Conservation (phyloP, 2,113 vertebrate genomes). For the Neodon shergylaensis region DNA sequence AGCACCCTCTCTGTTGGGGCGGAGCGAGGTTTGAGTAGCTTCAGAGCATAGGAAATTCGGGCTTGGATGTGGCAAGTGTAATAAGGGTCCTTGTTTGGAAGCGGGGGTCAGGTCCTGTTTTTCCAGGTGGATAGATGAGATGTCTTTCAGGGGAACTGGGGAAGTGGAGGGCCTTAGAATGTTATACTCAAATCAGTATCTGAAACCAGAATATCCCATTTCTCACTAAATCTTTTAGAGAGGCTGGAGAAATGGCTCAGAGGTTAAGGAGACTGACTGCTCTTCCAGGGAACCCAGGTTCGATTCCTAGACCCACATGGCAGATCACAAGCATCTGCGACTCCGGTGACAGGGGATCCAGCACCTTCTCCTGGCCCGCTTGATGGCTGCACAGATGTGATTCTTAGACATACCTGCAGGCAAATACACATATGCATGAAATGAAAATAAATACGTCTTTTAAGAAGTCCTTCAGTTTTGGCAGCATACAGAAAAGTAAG, state of each 20-base stretch:
- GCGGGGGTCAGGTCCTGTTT: not conserved
- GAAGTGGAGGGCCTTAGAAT: not conserved
- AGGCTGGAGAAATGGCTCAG: not conserved
- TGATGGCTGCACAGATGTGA: accelerated
- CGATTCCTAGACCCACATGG: not conserved
- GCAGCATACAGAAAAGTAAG: not conserved
- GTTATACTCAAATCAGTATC: not conserved
- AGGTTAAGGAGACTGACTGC: not conserved
- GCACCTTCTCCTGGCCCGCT: not conserved
- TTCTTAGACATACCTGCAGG: not conserved
- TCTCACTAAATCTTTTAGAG: not conserved
- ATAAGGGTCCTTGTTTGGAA: not conserved
- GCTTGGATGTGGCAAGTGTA: not conserved
- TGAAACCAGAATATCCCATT: not conserved
- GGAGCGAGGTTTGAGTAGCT: not conserved
- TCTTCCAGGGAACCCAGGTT: not conserved
- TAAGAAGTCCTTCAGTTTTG: not conserved
- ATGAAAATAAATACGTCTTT: not conserved
- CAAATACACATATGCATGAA: not conserved
- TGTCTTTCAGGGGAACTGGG: not conserved
- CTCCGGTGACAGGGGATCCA: not conserved
- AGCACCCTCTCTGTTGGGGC: not conserved
- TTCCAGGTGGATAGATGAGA: not conserved
- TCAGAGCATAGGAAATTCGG: not conserved
- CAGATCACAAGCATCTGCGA: not conserved